A percentile compares a stretch with the other conserved stretches of the same genome.
Conservation (phyloP, 2,888 invertebrate species). For the Cerastoderma edule region DNA sequence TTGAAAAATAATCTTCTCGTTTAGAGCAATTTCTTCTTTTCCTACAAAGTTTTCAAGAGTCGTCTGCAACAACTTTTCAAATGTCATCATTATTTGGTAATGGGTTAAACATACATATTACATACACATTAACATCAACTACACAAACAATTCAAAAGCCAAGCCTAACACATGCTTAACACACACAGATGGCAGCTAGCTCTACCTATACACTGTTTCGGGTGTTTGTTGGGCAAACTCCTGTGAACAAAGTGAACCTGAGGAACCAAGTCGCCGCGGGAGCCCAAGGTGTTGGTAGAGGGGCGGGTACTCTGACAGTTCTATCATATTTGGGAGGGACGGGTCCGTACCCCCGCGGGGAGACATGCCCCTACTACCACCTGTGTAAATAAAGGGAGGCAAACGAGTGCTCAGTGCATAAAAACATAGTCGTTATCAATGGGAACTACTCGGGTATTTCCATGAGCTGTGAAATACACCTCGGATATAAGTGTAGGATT, state of each 20-base stretch:
- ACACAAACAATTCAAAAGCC: slow-evolving; percentile 3
- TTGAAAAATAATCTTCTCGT: too few species aligned
- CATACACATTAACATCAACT: too few species aligned
- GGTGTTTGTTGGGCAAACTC: slow-evolving; percentile 61
- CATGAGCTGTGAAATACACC: too few species aligned
- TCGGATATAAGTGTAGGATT: too few species aligned
- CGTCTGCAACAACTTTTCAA: too few species aligned
- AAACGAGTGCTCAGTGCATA: neutral
- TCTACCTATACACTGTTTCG: slow-evolving; percentile 75
- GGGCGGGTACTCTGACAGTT: slow-evolving; percentile 67
- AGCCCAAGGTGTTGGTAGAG: slow-evolving; percentile 65
- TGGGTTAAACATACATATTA: too few species aligned
- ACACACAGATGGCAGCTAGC: slow-evolving; percentile 49
- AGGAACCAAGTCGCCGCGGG: slow-evolving; percentile 64
- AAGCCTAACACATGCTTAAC: neutral
- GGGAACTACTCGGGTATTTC: too few species aligned
- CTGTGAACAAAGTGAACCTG: slow-evolving; percentile 48
- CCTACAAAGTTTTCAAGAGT: too few species aligned
- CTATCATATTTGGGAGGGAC: slow-evolving; percentile 62
- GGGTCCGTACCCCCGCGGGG: slow-evolving; percentile 26
- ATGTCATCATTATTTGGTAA: too few species aligned
- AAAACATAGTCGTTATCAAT: too few species aligned
- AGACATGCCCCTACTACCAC: slow-evolving; percentile 39
- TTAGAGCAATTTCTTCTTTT: too few species aligned
- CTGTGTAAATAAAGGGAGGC: too few species aligned